A percentile compares a stretch with the other conserved stretches of the same genome.
Evolutionary conservation across 2,797 vertebrate genomes (phyloP).

Genomic region (Oryzias dopingdopingensis): DNA sequence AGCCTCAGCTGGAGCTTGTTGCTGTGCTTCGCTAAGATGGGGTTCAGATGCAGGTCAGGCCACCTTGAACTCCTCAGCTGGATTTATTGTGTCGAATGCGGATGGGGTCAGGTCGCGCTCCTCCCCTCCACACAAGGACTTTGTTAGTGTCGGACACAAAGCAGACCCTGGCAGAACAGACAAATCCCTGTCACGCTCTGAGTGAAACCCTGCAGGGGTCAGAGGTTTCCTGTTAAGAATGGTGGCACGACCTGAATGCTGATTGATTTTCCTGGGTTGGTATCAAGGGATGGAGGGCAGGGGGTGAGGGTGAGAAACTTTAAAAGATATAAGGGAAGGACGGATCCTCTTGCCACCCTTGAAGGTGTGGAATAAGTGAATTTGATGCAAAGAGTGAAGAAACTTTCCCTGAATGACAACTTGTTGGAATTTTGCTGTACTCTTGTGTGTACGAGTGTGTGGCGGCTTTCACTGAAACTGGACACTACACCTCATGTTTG

Average conservation of each 20-base stretch:
- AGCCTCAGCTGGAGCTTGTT: conserved; percentile 31
- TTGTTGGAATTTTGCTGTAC: conserved; percentile 20
- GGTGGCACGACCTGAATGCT: conserved; percentile 60
- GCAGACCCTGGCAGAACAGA: conserved; percentile 50
- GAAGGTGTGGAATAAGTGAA: conserved; percentile 27
- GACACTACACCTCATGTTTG: conserved; percentile 61
- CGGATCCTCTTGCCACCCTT: conserved; percentile 50
- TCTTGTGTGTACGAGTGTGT: conserved; percentile 31
- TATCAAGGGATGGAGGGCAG: conserved; percentile 12
- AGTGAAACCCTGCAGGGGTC: conserved; percentile 51
- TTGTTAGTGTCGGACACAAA: conserved; percentile 58
- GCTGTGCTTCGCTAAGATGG: conserved; percentile 31
- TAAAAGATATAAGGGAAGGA: conserved; percentile 13
- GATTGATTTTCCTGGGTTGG: conserved; percentile 66
- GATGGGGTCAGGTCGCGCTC: conserved; percentile 38
- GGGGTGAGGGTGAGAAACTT: background rate
- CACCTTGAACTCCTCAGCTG: conserved; percentile 62
- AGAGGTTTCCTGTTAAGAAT: conserved; percentile 58
- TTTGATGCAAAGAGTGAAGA: conserved; percentile 19
- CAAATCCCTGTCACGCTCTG: conserved; percentile 60
- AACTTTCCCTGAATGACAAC: conserved; percentile 36
- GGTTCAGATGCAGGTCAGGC: conserved; percentile 54
- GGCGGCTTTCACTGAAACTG: conserved; percentile 65
- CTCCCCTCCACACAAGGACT: conserved; percentile 50
- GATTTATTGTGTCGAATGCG: conserved; percentile 60